A percentile compares a stretch with the other conserved stretches of the same genome.
Evolutionary conservation across 2,113 vertebrate genomes (phyloP).

Genomic region (Ammospiza caudacuta): DNA sequence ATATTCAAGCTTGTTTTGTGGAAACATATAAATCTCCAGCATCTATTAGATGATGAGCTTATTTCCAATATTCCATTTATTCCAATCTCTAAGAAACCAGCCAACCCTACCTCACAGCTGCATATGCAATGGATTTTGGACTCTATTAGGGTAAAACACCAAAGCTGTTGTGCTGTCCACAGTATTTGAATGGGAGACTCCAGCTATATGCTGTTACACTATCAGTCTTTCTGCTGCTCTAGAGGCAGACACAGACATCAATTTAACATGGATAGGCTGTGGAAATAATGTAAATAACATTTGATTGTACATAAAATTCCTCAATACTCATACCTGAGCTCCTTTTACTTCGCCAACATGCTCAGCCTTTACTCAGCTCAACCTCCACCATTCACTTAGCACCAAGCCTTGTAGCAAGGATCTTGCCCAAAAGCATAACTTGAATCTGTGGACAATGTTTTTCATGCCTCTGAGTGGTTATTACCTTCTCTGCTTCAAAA

Average conservation of each 20-base stretch:
- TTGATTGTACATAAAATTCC: background rate
- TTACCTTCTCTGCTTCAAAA: background rate
- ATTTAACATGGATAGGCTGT: background rate
- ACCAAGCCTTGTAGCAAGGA: background rate
- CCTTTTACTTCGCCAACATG: background rate
- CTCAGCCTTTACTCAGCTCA: background rate
- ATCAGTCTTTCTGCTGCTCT: background rate
- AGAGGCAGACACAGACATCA: background rate
- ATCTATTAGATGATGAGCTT: background rate
- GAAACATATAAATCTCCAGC: background rate
- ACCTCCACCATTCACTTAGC: background rate
- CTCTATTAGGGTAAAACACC: fast-evolving
- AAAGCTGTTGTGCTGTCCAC: background rate
- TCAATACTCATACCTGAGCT: background rate
- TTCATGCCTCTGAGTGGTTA: background rate
- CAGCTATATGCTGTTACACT: background rate
- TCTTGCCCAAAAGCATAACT: background rate
- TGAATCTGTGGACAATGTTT: background rate
- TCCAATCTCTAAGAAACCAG: background rate
- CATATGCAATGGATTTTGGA: background rate
- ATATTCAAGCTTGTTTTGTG: background rate
- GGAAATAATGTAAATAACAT: background rate
- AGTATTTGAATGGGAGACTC: background rate
- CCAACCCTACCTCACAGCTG: background rate
- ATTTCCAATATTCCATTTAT: background rate